Evolutionary conservation across 2,888 invertebrate genomes (phyloP).

Genomic region (Synanthedon formicaeformis): DNA sequence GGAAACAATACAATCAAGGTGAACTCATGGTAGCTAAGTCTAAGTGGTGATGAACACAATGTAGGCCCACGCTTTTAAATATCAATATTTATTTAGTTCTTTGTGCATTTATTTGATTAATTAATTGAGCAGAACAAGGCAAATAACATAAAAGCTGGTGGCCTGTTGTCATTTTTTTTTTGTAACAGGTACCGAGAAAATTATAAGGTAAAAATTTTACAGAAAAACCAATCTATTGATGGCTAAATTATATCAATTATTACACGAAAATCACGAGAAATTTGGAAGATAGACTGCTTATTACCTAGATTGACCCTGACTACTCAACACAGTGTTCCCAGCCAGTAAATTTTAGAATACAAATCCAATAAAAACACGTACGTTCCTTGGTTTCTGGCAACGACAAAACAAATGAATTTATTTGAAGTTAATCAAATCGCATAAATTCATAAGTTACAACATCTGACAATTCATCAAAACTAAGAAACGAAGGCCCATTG

Average conservation of each 20-base stretch:
- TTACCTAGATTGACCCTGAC: too few species aligned
- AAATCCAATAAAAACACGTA: too few species aligned
- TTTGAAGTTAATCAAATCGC: not conserved
- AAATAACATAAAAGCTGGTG: slow-evolving; percentile 8
- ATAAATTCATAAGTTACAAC: not conserved
- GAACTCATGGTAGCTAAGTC: not conserved
- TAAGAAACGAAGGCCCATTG: not conserved
- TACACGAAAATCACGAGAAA: too few species aligned
- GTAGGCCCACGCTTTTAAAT: not conserved
- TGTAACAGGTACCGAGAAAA: not conserved
- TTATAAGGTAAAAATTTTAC: too few species aligned
- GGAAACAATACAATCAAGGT: not conserved
- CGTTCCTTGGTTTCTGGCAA: too few species aligned
- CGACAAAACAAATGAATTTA: too few species aligned
- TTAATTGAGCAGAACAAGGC: slow-evolving; percentile 16
- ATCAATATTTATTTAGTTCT: slow-evolving; percentile 13
- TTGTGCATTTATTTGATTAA: slow-evolving; percentile 15
- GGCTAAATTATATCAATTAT: too few species aligned
- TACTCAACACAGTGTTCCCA: too few species aligned
- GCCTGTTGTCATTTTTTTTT: not conserved
- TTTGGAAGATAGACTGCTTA: too few species aligned
- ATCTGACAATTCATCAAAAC: not conserved
- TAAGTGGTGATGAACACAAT: not conserved
- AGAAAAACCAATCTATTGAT: too few species aligned
- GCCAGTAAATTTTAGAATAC: too few species aligned